phyloP scores from a whole-genome alignment of 2,797 vertebrate genomes.

The Aplochiton taeniatus region DNA sequence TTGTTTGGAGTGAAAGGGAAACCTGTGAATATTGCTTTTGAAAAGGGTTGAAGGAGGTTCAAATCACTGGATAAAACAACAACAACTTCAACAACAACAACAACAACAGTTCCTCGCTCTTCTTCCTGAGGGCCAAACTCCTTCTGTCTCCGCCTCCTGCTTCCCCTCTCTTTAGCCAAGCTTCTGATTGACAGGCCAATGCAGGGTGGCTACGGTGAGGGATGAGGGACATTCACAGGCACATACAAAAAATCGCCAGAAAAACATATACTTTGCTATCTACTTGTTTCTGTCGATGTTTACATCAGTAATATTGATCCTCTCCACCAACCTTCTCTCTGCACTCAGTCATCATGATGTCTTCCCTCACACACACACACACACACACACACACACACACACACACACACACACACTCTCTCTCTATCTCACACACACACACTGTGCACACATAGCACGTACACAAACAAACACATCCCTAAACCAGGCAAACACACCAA shows the following conservation, averaged over 20 bases:
- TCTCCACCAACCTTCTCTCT: constrained; percentile 15
- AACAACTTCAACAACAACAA: too few relatives aligned
- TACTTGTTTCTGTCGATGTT: constrained; percentile 47
- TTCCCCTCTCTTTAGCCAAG: constrained; percentile 24
- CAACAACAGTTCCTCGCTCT: constrained; percentile 40
- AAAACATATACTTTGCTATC: constrained; percentile 12
- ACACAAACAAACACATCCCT: too few relatives aligned
- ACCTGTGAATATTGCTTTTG: constrained; percentile 29
- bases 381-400: constrained; percentile 2
- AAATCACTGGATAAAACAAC: constrained; percentile 63
- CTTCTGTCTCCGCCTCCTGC: constrained; percentile 21
- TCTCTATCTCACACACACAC: too few relatives aligned
- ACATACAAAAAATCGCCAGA: constrained; percentile 21
- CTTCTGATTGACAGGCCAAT: constrained; percentile 9
- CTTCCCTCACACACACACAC: constrained; percentile 19
- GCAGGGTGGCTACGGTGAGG: constrained; percentile 6
- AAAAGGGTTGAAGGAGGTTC: constrained; percentile 35
- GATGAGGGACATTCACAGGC: constrained; percentile 22
- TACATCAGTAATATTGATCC: constrained; percentile 30
- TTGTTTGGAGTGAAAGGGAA: constrained; percentile 51
- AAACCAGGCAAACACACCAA: too few relatives aligned
- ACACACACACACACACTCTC: neutral
- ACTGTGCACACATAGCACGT: too few relatives aligned
- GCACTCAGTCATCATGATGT: neutral
- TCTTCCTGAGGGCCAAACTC: constrained; percentile 30